Evolutionary conservation across 1,140 invertebrate genomes (phyloP).

Genomic region (Nylanderia fulva): DNA sequence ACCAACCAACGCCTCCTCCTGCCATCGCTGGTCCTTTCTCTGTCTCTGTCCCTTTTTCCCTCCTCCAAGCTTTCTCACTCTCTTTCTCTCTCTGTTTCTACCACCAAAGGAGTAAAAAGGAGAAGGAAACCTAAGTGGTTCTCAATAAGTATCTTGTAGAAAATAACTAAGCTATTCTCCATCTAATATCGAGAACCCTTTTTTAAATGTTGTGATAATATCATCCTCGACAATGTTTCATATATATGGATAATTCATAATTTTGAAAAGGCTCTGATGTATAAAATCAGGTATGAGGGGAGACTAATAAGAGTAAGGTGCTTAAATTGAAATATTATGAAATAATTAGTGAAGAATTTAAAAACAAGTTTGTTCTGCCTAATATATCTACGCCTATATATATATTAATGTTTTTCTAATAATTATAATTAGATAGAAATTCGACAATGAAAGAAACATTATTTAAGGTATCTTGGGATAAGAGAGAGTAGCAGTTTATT

Average conservation of each 20-base stretch:
- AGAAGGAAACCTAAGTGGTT: slow-evolving; percentile 70
- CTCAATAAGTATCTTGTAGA: slow-evolving; percentile 62
- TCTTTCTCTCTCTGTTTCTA: slow-evolving; percentile 57
- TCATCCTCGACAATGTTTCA: not conserved
- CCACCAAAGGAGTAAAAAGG: slow-evolving; percentile 56
- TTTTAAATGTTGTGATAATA: not conserved
- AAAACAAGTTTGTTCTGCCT: too few relatives aligned
- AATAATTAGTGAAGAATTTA: too few relatives aligned
- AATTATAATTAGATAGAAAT: not conserved
- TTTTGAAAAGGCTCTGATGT: too few relatives aligned
- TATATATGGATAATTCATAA: not conserved
- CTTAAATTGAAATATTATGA: too few relatives aligned
- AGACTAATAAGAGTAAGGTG: too few relatives aligned
- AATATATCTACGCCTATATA: too few relatives aligned
- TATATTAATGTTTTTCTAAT: not conserved
- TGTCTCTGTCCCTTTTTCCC: slow-evolving; percentile 39
- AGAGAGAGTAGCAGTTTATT: not conserved
- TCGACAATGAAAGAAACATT: not conserved
- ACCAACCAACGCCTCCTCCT: slow-evolving; percentile 38
- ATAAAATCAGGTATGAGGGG: too few relatives aligned
- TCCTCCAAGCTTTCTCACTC: too few relatives aligned
- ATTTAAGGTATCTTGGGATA: not conserved
- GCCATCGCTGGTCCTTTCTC: slow-evolving; percentile 25
- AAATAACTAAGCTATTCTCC: slow-evolving; percentile 11
- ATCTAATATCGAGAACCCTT: not conserved